Conservation (phyloP, 2,888 invertebrate genomes). For the Prenolepis imparis region DNA sequence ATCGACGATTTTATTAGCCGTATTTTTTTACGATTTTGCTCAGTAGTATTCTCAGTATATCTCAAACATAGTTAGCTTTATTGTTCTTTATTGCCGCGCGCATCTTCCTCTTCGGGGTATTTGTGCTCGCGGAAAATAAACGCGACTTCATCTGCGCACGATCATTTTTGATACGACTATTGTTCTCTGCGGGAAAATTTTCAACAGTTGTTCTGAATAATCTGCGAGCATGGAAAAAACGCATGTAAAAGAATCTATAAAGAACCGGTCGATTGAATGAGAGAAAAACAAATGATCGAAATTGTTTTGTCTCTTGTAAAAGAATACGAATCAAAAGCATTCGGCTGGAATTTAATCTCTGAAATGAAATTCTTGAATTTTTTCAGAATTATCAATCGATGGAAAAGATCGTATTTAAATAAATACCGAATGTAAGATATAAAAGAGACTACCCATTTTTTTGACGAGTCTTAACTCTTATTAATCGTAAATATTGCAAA, state of each 20-base stretch:
- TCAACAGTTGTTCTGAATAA: not conserved
- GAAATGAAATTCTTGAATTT: not conserved
- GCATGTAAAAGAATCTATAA: not conserved
- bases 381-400: not conserved
- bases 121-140: constrained; percentile 36
- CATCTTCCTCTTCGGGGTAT: constrained; percentile 24
- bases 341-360: not conserved
- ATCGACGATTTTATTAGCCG: not conserved
- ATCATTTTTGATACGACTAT: constrained; percentile 41
- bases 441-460: not conserved
- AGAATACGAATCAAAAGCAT: not conserved
- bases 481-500: not conserved
- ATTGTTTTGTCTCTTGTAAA: not conserved
- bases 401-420: not conserved
- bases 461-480: not conserved
- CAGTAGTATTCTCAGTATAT: not conserved
- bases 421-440: not conserved
- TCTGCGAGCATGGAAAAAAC: constrained; percentile 15
- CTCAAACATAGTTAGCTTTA: constrained; percentile 22
- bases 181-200: constrained; percentile 44
- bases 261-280: not conserved
- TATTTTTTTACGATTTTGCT: constrained; percentile 18
- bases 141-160: constrained; percentile 24
- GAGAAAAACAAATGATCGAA: not conserved
- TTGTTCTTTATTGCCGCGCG: constrained; percentile 15